These are phyloP conservation scores for Iguana delicatissima DNA, from an alignment of 2,797 vertebrate genomes.

Conservation along the genomic window DNA sequence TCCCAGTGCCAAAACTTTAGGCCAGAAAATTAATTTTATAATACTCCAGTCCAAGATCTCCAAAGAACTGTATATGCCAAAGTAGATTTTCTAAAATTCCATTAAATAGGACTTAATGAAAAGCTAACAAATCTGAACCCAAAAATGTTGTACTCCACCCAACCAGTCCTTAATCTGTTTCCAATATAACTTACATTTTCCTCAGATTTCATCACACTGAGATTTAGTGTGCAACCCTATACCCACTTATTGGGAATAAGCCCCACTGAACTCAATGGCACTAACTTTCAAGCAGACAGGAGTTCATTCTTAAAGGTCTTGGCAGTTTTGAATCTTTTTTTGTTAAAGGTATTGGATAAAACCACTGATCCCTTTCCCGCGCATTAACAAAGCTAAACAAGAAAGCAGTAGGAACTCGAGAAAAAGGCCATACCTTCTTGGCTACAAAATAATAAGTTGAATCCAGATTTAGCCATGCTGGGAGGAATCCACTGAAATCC, in stretches of 20 bases:
- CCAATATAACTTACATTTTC: conserved; percentile 51
- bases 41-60: too few species aligned
- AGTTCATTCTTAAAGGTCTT: conserved; percentile 22
- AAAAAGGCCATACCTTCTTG: not conserved
- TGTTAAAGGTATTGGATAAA: conserved; percentile 37
- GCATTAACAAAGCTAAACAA: not conserved
- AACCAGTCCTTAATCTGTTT: not conserved
- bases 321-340: not conserved
- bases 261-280: not conserved
- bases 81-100: not conserved
- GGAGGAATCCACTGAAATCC: not conserved
- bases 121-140: not conserved
- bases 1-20: too few species aligned
- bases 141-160: not conserved
- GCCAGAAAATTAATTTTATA: too few species aligned
- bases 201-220: not conserved
- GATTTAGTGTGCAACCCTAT: conserved; percentile 30
- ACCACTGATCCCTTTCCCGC: not conserved
- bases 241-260: not conserved
- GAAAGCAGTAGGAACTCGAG: not conserved
- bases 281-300: not conserved
- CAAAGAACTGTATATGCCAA: too few species aligned
- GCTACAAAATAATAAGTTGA: not conserved
- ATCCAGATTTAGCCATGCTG: not conserved
- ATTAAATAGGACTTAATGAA: not conserved